Conservation (phyloP, 2,797 vertebrate species). For the Pseudochirops cupreus region DNA sequence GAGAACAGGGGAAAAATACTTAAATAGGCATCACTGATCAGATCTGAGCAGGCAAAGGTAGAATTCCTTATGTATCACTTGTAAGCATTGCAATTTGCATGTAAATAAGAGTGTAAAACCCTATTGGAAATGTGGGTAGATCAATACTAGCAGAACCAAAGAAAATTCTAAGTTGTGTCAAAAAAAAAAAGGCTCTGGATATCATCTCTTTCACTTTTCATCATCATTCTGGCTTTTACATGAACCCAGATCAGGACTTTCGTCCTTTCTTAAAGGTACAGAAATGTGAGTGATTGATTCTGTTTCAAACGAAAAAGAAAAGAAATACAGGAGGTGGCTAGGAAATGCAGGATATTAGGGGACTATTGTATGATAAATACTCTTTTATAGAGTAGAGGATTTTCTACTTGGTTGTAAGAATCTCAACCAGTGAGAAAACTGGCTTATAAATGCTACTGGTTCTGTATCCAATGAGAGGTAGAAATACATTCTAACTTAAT, state of each 20-base stretch:
- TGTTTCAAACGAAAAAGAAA: background rate
- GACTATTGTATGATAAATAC: background rate
- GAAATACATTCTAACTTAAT: background rate
- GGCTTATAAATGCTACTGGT: background rate
- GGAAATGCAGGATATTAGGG: background rate
- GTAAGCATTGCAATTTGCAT: conserved; percentile 82
- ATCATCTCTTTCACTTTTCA: background rate
- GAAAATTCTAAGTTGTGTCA: background rate
- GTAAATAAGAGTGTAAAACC: conserved; percentile 79
- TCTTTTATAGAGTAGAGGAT: background rate
- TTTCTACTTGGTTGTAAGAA: background rate
- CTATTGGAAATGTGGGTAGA: conserved; percentile 78
- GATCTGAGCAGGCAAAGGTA: conserved; percentile 75
- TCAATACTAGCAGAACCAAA: conserved; percentile 75
- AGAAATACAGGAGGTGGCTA: background rate
- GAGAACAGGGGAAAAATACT: conserved; percentile 74
- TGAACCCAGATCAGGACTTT: background rate
- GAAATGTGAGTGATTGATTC: background rate
- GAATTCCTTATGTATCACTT: conserved; percentile 81
- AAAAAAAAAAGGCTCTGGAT: background rate
- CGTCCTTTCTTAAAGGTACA: background rate
- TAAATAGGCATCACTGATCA: conserved; percentile 81
- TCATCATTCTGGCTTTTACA: background rate
- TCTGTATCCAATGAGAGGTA: background rate
- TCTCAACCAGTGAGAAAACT: background rate